These are phyloP conservation scores for Mercenaria mercenaria DNA, from an alignment of 1,140 invertebrate species.

Conservation along the genomic window DNA sequence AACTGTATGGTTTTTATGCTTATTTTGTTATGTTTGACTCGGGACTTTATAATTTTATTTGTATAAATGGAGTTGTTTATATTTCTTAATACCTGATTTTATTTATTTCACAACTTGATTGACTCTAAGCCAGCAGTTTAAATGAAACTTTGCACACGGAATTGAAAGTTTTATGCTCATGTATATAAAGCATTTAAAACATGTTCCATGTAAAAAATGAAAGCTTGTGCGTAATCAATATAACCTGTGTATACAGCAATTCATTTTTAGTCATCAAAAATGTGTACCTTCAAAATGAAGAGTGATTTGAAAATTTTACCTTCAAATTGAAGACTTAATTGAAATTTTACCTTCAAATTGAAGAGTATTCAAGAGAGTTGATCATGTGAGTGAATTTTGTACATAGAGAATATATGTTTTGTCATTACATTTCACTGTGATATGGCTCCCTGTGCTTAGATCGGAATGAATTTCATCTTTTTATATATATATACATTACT, in stretches of 20 bases:
- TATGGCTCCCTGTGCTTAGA: conserved; percentile 1
- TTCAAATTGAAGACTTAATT: not conserved
- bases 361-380: not conserved
- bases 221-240: not conserved
- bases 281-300: not conserved
- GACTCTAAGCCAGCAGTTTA: not conserved
- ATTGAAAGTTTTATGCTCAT: not conserved
- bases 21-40: not conserved
- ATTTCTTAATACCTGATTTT: conserved; percentile 2
- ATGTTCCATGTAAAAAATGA: not conserved
- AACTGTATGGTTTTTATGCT: not conserved
- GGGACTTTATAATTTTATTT: not conserved
- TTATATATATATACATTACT: not conserved
- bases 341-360: not conserved
- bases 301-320: not conserved
- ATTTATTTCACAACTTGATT: not conserved
- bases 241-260: not conserved
- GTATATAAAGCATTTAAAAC: not conserved
- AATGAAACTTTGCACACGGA: not conserved
- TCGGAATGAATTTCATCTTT: conserved; percentile 33
- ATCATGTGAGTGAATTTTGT: not conserved
- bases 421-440: conserved; percentile 23
- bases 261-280: too few relatives aligned
- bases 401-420: conserved; percentile 14
- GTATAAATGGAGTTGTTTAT: conserved; percentile 2